A percentile compares a stretch with the other conserved stretches of the same genome.
These are phyloP conservation scores for Rhynchonycteris naso DNA, from an alignment of 2,797 vertebrate genomes.

Conservation along the genomic window DNA sequence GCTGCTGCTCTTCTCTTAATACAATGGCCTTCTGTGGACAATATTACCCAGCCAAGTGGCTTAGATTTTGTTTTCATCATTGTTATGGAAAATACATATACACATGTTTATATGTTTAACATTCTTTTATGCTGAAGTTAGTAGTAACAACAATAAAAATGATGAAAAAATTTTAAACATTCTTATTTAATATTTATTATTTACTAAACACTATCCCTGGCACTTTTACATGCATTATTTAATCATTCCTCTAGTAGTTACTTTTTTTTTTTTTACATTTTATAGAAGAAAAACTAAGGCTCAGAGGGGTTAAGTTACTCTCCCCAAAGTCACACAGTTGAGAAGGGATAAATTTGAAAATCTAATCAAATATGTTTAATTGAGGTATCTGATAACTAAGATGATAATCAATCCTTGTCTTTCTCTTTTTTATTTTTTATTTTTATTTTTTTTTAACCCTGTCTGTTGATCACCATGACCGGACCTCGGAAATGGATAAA, in stretches of 20 bases:
- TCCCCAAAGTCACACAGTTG: neutral
- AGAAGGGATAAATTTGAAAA: neutral
- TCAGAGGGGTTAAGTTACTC: neutral
- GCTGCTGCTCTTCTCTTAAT: neutral
- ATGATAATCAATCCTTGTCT: neutral
- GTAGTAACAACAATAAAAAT: neutral
- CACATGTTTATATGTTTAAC: neutral
- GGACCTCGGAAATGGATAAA: neutral
- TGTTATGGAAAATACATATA: neutral
- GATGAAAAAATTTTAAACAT: neutral
- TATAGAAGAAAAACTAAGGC: neutral
- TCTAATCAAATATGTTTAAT: neutral
- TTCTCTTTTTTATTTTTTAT: too few species aligned
- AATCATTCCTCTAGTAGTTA: neutral
- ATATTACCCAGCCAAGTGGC: neutral
- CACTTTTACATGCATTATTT: neutral
- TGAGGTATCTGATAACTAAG: neutral
- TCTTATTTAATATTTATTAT: neutral
- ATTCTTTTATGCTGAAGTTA: neutral
- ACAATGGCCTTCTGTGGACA: neutral
- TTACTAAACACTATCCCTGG: neutral
- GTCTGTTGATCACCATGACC: neutral
- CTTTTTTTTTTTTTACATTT: neutral
- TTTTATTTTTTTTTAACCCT: too few species aligned
- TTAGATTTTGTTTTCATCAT: constrained; percentile 20